Evolutionary conservation across 1,140 invertebrate species (phyloP), one percentile per base, ranked within the genome.

Genomic region (Chionoecetes opilio): DNA sequence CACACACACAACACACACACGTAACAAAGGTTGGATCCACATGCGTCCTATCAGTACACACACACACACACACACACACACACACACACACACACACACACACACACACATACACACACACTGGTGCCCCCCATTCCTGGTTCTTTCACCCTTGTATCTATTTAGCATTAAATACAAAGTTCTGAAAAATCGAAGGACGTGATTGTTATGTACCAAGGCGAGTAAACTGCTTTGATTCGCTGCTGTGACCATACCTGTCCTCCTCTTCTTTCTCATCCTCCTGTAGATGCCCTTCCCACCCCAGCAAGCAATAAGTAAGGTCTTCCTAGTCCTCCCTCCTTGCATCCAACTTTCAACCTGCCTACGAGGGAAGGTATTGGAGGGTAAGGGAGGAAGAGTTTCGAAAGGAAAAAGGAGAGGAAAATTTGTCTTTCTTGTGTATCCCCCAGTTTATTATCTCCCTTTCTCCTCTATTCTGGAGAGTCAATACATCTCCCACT

Each of bases 1-100:
- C n/a, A n/a, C n/a, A n/a, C n/a, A n/a, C n/a, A n/a, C 63, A 75
- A 1, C 11, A 75, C 63, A 75, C 26, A 75, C 46, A n/a, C 63
- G 63, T 75, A 75, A 75, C 21, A n/a, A 21, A 75, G 6, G 21
- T 26, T 26, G 63, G 63, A 26, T 75, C 63, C 63, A 75, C 63
- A n/a, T 75, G 63, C 0, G 63, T 75, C 26, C 63, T 26, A 75
- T 75, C 63, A 75, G 63, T 75, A 75, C 21, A n/a, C n/a, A n/a
- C n/a, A n/a, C n/a, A n/a, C n/a, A n/a, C n/a, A n/a, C n/a, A n/a
- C n/a, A n/a, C n/a, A n/a, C n/a, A n/a, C n/a, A n/a, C n/a, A n/a
- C n/a, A n/a, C 63, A 75, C 63, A 75, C 63, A 75, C 63, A 75
- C 63, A 75, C 53, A 75, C 53, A 75, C 63, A 75, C 63, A 75